phyloP scores from a whole-genome alignment of 2,113 vertebrate genomes.

The Willisornis vidua region DNA sequence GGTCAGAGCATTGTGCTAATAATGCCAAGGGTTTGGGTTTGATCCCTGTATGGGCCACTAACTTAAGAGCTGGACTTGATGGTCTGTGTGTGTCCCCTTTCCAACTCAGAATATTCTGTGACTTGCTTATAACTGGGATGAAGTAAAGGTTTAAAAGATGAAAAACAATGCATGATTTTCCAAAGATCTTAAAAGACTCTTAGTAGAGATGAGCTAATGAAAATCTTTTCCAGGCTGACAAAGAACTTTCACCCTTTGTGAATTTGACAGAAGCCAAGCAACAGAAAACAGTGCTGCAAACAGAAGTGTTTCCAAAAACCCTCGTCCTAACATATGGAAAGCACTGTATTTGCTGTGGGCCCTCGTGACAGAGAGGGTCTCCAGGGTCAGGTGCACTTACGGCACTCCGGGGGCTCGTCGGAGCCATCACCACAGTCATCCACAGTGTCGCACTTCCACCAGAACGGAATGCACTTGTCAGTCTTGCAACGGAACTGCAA shows the following conservation, averaged over 20 bases:
- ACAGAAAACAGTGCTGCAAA: background rate
- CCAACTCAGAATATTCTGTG: background rate
- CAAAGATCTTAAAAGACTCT: background rate
- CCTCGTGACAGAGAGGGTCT: background rate
- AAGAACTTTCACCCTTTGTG: background rate
- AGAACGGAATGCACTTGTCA: slow-evolving; percentile 98
- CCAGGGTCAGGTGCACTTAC: slow-evolving; percentile 76
- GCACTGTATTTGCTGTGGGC: background rate
- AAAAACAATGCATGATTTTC: accelerated
- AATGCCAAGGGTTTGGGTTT: background rate
- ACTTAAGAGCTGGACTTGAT: background rate
- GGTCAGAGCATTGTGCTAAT: background rate
- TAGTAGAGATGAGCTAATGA: background rate
- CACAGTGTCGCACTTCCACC: slow-evolving; percentile 99
- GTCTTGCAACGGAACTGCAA: slow-evolving; percentile 94
- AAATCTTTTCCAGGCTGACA: background rate
- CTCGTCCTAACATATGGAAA: too few species aligned
- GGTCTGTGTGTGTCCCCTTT: background rate
- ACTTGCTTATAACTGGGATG: background rate
- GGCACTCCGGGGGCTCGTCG: slow-evolving; percentile 93
- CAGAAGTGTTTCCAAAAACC: accelerated
- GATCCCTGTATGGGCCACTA: background rate
- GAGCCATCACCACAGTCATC: slow-evolving; percentile 98
- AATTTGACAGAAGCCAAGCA: background rate
- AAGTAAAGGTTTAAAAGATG: background rate